phyloP scores from a whole-genome alignment of 2,113 vertebrate species.

The Eulemur macaco region DNA sequence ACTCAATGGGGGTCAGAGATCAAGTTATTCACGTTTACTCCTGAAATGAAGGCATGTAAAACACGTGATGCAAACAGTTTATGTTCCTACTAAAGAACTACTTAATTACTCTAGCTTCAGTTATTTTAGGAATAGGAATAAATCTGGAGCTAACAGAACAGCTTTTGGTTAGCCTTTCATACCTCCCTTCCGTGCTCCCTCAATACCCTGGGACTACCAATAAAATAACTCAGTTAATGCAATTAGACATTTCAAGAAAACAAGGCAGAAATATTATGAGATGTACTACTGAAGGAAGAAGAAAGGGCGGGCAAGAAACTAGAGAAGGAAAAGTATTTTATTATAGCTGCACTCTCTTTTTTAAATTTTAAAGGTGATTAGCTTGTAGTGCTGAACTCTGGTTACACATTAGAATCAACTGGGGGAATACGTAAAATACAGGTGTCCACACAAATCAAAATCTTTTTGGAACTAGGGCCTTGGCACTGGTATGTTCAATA shows the following conservation, averaged over 20 bases:
- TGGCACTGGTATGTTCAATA: neutral
- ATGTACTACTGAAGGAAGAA: neutral
- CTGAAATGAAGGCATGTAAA: neutral
- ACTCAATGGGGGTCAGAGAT: neutral
- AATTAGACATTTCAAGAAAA: neutral
- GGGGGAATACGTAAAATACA: neutral
- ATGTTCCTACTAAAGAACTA: neutral
- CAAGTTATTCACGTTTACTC: neutral
- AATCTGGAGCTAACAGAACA: neutral
- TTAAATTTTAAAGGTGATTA: neutral
- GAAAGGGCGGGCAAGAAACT: neutral
- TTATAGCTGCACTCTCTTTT: neutral
- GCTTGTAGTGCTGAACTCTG: neutral
- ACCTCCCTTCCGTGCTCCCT: neutral
- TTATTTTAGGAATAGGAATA: neutral
- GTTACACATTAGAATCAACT: neutral
- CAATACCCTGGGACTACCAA: neutral
- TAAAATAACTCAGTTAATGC: neutral
- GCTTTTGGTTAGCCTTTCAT: neutral
- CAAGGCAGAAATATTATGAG: neutral
- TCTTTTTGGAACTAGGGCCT: neutral
- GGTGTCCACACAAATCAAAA: neutral
- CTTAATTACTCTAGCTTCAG: neutral
- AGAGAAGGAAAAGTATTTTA: neutral
- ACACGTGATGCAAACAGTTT: neutral